Evolutionary conservation across 2,797 vertebrate genomes (phyloP), one percentile per base, ranked within the genome.

Genomic region (Erpetoichthys calabaricus): DNA sequence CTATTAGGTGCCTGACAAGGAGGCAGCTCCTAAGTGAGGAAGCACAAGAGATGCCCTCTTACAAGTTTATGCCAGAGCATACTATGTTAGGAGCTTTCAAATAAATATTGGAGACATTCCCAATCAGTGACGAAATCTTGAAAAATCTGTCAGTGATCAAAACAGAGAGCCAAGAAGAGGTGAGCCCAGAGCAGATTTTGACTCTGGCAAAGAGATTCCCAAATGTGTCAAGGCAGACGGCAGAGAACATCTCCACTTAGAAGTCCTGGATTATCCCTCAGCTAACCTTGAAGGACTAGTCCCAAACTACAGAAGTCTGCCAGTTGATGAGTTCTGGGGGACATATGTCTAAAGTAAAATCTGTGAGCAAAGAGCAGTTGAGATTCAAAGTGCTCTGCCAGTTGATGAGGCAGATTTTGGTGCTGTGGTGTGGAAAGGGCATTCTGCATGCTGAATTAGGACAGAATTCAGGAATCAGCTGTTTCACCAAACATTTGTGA

Each of bases 251-350:
- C 47, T 57, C n/a, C 55, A 57, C 9, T 57, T 57, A 44, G 60
- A 61, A 57, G 56, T 57, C 42, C 10, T 61, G 49, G 60, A 61
- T 42, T 57, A 57, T 56, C 44, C 45, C 10, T 58, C 45, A 54
- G 57, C 56, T 50, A 53, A 50, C 25, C 55, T 63, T 49, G 42
- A 60, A 10, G 25, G 45, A 50, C 44, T 64, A 7, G 45, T 55
- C 6, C 51, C 60, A 56, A 56, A 62, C 42, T 56, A 53, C 45
- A 52, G 49, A 44, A n/a, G 8, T 59, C 59, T 60, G 25, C 53
- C 62, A 59, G 57, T 57, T 42, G 59, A 63, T 61, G 57, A 66
- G n/a, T 66, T 66, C 55, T 66, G 54, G 54, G 62, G 57, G 56
- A 59, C 25, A 59, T 47, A 45, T 64, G 57, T 59, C 57, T 54